Conservation (phyloP, 2,113 vertebrate genomes). For the Lepisosteus osseus region DNA sequence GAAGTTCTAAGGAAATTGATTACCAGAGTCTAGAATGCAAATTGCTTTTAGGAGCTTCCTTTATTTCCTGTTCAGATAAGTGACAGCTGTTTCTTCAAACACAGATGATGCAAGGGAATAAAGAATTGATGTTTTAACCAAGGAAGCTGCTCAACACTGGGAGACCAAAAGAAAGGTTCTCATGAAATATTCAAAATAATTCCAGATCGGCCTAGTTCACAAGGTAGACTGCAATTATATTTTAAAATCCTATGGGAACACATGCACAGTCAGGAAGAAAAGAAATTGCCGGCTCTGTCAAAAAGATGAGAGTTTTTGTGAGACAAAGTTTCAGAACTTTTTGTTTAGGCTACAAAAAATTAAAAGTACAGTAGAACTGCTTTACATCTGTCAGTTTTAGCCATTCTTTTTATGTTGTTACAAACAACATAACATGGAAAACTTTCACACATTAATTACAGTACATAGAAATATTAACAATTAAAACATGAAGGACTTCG, state of each 20-base stretch:
- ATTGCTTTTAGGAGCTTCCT: conserved; percentile 37
- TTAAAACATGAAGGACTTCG: no score
- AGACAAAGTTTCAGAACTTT: no score
- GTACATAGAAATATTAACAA: no score
- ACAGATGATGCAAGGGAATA: conserved; percentile 41
- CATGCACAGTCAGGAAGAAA: conserved; percentile 35
- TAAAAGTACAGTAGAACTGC: no score
- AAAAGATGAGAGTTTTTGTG: conserved; percentile 24
- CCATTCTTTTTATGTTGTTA: no score
- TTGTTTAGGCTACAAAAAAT: no score
- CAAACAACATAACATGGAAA: no score
- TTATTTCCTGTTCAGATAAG: conserved; percentile 39
- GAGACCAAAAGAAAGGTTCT: conserved; percentile 52
- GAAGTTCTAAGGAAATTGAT: conserved; percentile 1
- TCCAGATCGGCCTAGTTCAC: conserved; percentile 36
- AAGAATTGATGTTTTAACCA: conserved; percentile 56
- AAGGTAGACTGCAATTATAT: conserved; percentile 39
- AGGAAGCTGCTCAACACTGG: conserved; percentile 36
- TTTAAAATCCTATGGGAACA: conserved; percentile 26
- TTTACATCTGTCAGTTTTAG: no score
- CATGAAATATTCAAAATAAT: conserved; percentile 60
- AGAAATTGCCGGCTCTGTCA: conserved; percentile 34
- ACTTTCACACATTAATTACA: no score
- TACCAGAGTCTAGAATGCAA: conserved; percentile 32
- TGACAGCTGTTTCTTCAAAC: conserved; percentile 43